Evolutionary conservation across 2,113 vertebrate species (phyloP), one percentile per base, ranked within the genome.

Genomic region (Nerophis lumbriciformis): DNA sequence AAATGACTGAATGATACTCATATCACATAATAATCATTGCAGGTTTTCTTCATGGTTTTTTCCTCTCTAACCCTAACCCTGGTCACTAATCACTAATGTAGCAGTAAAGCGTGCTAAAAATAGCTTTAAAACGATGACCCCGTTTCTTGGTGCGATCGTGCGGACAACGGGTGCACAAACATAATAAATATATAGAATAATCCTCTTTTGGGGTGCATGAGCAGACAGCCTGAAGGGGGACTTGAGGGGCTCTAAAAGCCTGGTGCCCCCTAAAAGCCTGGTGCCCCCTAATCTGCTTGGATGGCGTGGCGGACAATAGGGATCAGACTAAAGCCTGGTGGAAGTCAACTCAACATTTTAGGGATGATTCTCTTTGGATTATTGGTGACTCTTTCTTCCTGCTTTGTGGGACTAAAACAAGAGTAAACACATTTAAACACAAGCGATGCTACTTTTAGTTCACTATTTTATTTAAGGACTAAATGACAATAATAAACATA

Each of bases 331-430:
- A 59, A 69, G 66, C 60, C 45, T 13, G 63, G 63, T 65, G 73
- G 75, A 54, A 50, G 60, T 72, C 39, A 19, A 71, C 68, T 88
- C 71, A 80, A 75, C 81, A 15, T 87, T 86, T 85, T 77, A 84
- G 68, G 84, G 74, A 79, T 82, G 82, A 88, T 87, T 83, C 87
- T 70, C 61, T 69, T 69, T 71, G 82, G 79, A 86, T 88, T 86
- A 85, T 72, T 62, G 73, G 69, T 66, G 65, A 64, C 68, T 83
- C 83, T 83, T 86, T 81, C 75, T 82, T 75, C 61, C 61, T 85
- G 78, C 69, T 75, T 72, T 65, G 28, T 47, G 63, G 64, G 76
- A 70, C 75, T 59, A 48, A 60, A 78, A 79, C 70, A 74, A 67
- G 70, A 12, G 11, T 11, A 9, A 9, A 9, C 39, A 42, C 7